Base-by-base conservation (phyloP, 2,797 vertebrate species). In the Sternotherus odoratus region DNA sequence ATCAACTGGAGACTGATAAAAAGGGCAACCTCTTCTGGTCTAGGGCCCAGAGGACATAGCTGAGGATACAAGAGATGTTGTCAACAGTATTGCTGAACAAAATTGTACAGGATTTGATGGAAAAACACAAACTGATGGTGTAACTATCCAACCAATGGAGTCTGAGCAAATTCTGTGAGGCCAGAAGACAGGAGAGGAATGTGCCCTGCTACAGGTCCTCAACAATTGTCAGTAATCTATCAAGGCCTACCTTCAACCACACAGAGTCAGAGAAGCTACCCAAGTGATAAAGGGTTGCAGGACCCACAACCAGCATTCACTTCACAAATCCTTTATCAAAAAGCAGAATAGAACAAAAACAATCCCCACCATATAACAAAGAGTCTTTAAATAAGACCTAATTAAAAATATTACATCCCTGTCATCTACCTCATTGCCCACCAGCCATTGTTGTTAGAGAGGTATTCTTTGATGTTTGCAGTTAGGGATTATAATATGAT, bases 401-500 rank as follows among this genome's bases (percentile, higher is more conserved):
- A 13, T 92, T 92, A 19, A 91, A 89, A 94, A 72, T 30, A 69
- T 24, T 92, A 92, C 75, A 75, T 91, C 87, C 33, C 77, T 88
- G 33, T 46, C 49, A 80, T 50, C 24, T 74, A 84, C 46, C n/a
- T 88, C 21, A 53, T 3, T 81, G 48, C 87, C 80, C 63, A 84
- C 77, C 43, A 91, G 9, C 51, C 60, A 79, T 72, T 63, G 86
- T 6, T 57, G 6, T 77, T 72, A 72, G 82, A 87, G 49, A 66
- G 33, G 49, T 90, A 53, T 72, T 86, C 88, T 83, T 79, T 87
- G 79, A 54, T 77, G 72, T 10, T 33, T 91, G 53, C 5, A 81
- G 16, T 79, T 15, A 57, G 12, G 69, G 66, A 1, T 39, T 84
- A 82, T 8, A 89, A 81, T 72, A 1, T n/a, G 87, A 95, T 54